Percentiles rank a stretch among this genome's conserved stretches.
These are phyloP conservation scores for Rhopalosiphum maidis DNA, from an alignment of 1,140 invertebrate species.

Conservation along the genomic window DNA sequence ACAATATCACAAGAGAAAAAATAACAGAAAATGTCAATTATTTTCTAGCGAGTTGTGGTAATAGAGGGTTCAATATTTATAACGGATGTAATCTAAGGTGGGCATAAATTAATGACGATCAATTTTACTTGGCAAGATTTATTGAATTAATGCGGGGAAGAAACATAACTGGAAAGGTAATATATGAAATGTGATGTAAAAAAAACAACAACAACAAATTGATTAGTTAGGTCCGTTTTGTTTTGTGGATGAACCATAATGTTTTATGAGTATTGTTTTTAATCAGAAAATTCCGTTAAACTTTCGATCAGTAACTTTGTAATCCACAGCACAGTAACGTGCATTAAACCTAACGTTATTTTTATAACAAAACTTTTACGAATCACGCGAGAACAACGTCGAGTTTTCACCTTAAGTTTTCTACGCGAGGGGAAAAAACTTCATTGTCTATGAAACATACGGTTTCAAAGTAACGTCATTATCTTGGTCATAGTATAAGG, in stretches of 20 bases:
- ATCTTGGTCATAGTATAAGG: background rate
- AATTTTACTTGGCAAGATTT: background rate
- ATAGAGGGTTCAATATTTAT: background rate
- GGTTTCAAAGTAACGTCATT: constrained; percentile 31
- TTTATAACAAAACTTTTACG: constrained; percentile 48
- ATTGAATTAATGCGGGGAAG: background rate
- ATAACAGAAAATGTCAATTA: background rate
- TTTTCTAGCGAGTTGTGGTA: background rate
- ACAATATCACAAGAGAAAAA: background rate
- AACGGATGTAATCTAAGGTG: background rate
- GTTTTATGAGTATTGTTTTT: constrained; percentile 41
- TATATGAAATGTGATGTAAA: background rate
- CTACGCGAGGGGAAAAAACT: background rate
- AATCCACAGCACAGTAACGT: background rate
- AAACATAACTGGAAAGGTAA: background rate
- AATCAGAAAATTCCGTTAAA: constrained; percentile 33
- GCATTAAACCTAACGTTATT: constrained; percentile 33
- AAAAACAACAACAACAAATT: background rate
- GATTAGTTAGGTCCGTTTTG: background rate
- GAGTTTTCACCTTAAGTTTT: constrained; percentile 38
- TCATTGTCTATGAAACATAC: constrained; percentile 44
- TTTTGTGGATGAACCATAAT: background rate
- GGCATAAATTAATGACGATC: background rate
- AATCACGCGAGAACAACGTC: constrained; percentile 12
- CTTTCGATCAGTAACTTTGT: constrained; percentile 1